Conservation (phyloP, 2,797 vertebrate genomes). For the Hydrophis major region DNA sequence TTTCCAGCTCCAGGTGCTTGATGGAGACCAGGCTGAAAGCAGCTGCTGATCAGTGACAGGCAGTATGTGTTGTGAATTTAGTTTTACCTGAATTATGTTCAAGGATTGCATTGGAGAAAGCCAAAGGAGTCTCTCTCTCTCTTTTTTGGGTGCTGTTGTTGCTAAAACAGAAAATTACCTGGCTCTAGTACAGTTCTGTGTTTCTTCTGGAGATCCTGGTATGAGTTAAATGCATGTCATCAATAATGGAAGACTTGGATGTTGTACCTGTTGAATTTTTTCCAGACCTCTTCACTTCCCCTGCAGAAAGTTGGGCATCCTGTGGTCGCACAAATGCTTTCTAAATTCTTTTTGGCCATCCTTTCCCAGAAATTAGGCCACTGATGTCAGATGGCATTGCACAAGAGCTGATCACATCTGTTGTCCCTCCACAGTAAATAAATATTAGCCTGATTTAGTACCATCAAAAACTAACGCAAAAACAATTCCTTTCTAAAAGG, state of each 20-base stretch:
- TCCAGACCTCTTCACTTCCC: not conserved
- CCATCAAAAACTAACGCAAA: not conserved
- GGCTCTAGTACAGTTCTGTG: not conserved
- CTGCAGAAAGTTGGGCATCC: not conserved
- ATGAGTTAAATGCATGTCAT: not conserved
- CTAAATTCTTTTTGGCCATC: not conserved
- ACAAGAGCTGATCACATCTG: not conserved
- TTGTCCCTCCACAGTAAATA: not conserved
- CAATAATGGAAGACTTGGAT: not conserved
- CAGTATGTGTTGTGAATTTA: not conserved
- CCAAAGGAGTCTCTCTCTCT: not conserved
- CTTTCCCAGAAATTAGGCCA: not conserved
- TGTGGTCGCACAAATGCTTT: not conserved
- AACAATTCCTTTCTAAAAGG: not conserved
- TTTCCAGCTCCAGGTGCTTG: not conserved
- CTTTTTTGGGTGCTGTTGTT: not conserved
- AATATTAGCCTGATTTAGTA: not conserved
- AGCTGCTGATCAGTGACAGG: not conserved
- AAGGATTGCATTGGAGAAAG: not conserved
- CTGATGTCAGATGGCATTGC: not conserved
- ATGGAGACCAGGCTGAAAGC: not conserved
- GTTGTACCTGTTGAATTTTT: not conserved
- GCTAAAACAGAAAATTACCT: not conserved
- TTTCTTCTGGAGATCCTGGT: not conserved
- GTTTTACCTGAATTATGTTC: not conserved